These are phyloP conservation scores for Fragum sueziense DNA, from an alignment of 2,888 invertebrate genomes.

Conservation along the genomic window DNA sequence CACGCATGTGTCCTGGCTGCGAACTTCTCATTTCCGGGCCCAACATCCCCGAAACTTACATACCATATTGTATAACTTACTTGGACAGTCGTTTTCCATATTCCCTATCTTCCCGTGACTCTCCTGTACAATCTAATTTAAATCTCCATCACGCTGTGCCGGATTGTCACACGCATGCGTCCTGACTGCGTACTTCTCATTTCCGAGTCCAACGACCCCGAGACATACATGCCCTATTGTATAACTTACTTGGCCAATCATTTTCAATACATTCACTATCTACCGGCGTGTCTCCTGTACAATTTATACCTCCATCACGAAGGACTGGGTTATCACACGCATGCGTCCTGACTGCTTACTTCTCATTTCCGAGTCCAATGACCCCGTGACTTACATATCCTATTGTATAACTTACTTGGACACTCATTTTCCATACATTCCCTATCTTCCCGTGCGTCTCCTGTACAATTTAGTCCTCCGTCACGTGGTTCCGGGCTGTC, in stretches of 20 bases:
- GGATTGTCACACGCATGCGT: no score
- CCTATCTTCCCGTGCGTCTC: neutral
- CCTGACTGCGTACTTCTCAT: no score
- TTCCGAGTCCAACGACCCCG: conserved; percentile 4
- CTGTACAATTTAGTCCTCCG: conserved; percentile 1
- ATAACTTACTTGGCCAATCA: conserved; percentile 17
- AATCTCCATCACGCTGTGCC: no score
- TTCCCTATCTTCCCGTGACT: no score
- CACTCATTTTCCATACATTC: neutral
- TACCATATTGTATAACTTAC: no score
- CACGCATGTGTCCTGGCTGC: neutral
- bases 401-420: conserved; percentile 26
- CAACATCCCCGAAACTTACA: conserved; percentile 1
- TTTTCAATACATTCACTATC: neutral
- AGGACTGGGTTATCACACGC: conserved; percentile 8
- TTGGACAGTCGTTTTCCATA: no score
- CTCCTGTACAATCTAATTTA: no score
- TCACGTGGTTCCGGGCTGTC: conserved; percentile 3
- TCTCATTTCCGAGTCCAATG: conserved; percentile 5
- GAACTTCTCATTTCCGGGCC: no score
- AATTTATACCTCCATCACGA: neutral
- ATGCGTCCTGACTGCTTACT: neutral
- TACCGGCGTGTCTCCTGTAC: neutral
- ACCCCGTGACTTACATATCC: no score
- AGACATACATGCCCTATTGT: no score